Evolutionary conservation across 2,113 vertebrate species (phyloP).

Genomic region (Sminthopsis crassicaudata): DNA sequence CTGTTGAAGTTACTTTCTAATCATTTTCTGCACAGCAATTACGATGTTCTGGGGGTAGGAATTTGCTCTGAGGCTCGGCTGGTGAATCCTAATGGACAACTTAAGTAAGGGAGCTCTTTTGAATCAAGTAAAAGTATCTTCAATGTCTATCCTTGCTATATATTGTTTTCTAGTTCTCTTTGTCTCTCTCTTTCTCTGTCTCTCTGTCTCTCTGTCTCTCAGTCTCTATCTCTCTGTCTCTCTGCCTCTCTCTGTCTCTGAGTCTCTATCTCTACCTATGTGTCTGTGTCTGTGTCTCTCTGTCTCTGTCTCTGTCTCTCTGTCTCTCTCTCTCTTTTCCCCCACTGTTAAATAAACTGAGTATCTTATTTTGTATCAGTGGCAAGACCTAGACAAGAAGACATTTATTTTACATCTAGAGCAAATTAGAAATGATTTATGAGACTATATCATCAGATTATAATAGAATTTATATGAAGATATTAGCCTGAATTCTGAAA

Average conservation of each 20-base stretch:
- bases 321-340: no score
- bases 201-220: no score
- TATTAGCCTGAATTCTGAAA: neutral
- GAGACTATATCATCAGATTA: neutral
- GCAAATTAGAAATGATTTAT: neutral
- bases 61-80: neutral
- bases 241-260: no score
- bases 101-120: neutral
- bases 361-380: neutral
- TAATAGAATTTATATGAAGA: neutral
- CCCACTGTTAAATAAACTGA: neutral
- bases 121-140: neutral
- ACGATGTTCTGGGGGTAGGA: neutral
- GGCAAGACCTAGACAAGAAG: neutral
- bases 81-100: neutral
- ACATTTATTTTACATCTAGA: neutral
- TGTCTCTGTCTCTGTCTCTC: neutral
- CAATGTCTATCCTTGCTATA: neutral
- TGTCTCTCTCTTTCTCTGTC: neutral
- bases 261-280: no score
- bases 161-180: neutral
- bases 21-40: neutral
- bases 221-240: no score
- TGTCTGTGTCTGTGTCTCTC: neutral
- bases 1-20: neutral